Evolutionary conservation across 1,140 invertebrate species (phyloP).

Genomic region (Drosophila nigrodunni): DNA sequence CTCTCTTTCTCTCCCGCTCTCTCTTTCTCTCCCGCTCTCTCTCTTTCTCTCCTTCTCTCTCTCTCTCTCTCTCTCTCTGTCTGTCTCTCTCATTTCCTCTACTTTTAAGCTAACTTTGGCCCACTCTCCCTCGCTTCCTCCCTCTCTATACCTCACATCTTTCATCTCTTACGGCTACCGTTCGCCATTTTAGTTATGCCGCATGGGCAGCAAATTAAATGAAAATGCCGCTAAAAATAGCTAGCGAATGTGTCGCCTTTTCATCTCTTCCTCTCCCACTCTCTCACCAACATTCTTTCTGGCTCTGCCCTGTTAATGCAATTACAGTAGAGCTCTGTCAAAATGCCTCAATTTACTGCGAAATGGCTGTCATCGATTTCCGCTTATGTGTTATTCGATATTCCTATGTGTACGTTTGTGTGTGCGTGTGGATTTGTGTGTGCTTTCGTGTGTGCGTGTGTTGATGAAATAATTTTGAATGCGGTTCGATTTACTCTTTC

Average conservation of each 20-base stretch:
- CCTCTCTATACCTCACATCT: slow-evolving; percentile 4
- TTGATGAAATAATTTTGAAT: slow-evolving; percentile 70
- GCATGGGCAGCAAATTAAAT: slow-evolving; percentile 81
- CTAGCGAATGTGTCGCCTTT: slow-evolving; percentile 63
- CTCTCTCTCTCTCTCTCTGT: not conserved
- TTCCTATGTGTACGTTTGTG: slow-evolving; percentile 22
- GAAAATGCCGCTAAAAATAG: slow-evolving; percentile 80
- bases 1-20: not conserved
- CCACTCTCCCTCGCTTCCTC: slow-evolving; percentile 2
- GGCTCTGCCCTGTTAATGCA: slow-evolving; percentile 48
- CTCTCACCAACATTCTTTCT: not conserved
- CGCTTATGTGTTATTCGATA: slow-evolving; percentile 70
- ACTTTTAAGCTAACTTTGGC: too few species aligned
- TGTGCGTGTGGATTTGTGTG: slow-evolving; percentile 31
- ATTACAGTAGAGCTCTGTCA: slow-evolving; percentile 70
- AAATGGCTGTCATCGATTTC: slow-evolving; percentile 81
- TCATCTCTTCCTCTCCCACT: not conserved
- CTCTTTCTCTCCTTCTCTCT: not conserved
- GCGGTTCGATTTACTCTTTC: slow-evolving; percentile 67
- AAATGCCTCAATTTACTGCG: slow-evolving; percentile 80
- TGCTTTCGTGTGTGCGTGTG: slow-evolving; percentile 37
- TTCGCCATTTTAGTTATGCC: slow-evolving; percentile 74
- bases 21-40: not conserved
- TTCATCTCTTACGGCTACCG: slow-evolving; percentile 54
- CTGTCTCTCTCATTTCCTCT: not conserved